Base-by-base conservation (phyloP, 1,140 invertebrate species). In the Calephelis nemesis region DNA sequence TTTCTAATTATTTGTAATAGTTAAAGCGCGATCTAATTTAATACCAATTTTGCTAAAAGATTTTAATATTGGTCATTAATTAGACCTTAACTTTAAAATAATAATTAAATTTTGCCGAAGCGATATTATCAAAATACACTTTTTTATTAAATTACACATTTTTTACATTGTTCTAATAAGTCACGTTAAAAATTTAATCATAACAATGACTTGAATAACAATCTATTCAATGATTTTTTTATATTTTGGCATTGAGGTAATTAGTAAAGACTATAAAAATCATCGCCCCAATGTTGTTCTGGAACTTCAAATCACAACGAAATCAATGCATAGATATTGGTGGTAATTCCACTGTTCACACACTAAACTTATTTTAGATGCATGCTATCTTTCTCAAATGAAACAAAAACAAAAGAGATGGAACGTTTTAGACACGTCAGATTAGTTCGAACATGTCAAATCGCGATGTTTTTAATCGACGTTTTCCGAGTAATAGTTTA, bases 111-210 rank as follows among this genome's bases (percentile, higher is more conserved):
- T 52, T 52, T 19, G 15, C 15, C 7, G 9, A 52, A 52, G 50
- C 50, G 50, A 54, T 58, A 19, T 58, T 58, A 30, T 58, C 15
- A 58, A 58, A 58, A 58, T 58, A 58, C 52, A 58, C 19, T 54
- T 54, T 54, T 45, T 52, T 19, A 52, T 15, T 52, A 52, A 19
- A 52, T 52, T 52, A 13, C 15, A 52, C 12, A 52, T 7, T 52
- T 52, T n/a, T 52, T 54, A 54, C 52, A 54, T 54, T 54, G 52
- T 10, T 30, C 52, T 54, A 54, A 19, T 54, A 54, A 54, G 15
- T 54, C 52, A 54, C 52, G 52, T 54, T 54, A 10, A 54, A 7
- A 10, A 19, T 11, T 30, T 15, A 30, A 30, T 54, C 2, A 30
- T 58, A 58, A 58, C 15, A 58, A 58, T 58, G 15, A 58, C 6